Conservation (phyloP, 1,140 invertebrate genomes). For the Hyles euphorbiae region DNA sequence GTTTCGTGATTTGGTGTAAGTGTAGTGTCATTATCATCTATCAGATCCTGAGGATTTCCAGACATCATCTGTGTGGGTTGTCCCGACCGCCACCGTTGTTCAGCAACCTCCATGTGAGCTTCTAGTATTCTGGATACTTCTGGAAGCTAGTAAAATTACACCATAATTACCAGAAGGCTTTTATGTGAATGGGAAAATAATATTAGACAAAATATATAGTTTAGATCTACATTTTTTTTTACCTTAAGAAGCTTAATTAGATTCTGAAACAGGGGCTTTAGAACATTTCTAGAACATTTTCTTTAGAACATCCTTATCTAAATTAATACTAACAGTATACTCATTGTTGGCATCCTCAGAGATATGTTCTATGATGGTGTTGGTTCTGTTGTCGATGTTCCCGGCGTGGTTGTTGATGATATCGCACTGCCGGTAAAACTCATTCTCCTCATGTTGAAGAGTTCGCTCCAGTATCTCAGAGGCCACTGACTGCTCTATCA, state of each 20-base stretch:
- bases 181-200: no score
- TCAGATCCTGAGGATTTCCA: conserved; percentile 29
- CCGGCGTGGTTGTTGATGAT: conserved; percentile 46
- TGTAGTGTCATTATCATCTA: conserved; percentile 43
- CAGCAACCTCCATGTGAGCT: conserved; percentile 45
- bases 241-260: no score
- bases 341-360: conserved; percentile 39
- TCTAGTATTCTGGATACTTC: conserved; percentile 53
- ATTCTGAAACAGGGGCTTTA: no score
- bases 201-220: no score
- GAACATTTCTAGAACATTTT: no score
- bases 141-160: conserved; percentile 33
- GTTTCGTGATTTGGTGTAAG: conserved; percentile 39
- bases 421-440: conserved; percentile 42
- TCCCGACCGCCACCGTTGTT: conserved; percentile 35
- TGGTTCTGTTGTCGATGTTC: conserved; percentile 56
- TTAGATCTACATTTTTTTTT: no score
- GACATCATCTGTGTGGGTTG: conserved; percentile 33
- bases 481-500: conserved; percentile 52
- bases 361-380: conserved; percentile 53
- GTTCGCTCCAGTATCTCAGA: conserved; percentile 53
- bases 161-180: not conserved
- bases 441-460: conserved; percentile 41
- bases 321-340: conserved; percentile 27
- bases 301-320: no score